Evolutionary conservation across 2,113 vertebrate species (phyloP).

Genomic region (Oreochromis niloticus): DNA sequence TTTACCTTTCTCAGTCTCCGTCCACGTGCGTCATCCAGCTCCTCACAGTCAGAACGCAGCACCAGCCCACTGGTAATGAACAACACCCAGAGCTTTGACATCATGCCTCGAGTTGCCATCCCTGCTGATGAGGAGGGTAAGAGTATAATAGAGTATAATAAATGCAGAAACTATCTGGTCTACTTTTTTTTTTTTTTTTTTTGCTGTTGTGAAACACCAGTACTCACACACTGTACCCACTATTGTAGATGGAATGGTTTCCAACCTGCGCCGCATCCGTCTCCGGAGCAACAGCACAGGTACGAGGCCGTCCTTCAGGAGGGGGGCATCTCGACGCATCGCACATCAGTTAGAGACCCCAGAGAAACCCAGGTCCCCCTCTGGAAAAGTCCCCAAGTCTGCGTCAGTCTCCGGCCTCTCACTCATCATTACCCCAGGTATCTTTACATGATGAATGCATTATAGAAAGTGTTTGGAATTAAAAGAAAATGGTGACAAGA

Average conservation of each 20-base stretch:
- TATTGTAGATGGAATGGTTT: constrained; percentile 59
- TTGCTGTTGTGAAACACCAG: neutral
- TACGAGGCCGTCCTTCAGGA: constrained; percentile 76
- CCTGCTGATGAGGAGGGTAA: constrained; percentile 84
- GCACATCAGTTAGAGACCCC: constrained; percentile 72
- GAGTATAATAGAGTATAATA: neutral
- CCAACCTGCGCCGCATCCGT: constrained; percentile 79
- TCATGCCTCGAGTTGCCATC: constrained; percentile 85
- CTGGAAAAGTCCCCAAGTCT: constrained; percentile 83
- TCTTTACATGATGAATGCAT: neutral
- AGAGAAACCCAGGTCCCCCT: constrained; percentile 66
- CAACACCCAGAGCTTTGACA: constrained; percentile 84
- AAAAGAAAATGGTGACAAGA: neutral
- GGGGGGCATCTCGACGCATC: constrained; percentile 73
- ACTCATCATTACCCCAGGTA: constrained; percentile 88
- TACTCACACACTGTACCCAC: neutral
- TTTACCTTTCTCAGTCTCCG: constrained; percentile 67
- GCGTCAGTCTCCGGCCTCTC: constrained; percentile 88
- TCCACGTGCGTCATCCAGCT: constrained; percentile 82
- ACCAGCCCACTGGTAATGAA: constrained; percentile 74
- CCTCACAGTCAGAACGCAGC: constrained; percentile 81
- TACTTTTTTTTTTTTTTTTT: neutral
- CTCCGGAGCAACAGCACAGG: constrained; percentile 91
- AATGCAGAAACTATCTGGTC: neutral
- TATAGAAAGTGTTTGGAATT: neutral